phyloP scores from a whole-genome alignment of 2,797 vertebrate species.

The Arrhamphus sclerolepis region DNA sequence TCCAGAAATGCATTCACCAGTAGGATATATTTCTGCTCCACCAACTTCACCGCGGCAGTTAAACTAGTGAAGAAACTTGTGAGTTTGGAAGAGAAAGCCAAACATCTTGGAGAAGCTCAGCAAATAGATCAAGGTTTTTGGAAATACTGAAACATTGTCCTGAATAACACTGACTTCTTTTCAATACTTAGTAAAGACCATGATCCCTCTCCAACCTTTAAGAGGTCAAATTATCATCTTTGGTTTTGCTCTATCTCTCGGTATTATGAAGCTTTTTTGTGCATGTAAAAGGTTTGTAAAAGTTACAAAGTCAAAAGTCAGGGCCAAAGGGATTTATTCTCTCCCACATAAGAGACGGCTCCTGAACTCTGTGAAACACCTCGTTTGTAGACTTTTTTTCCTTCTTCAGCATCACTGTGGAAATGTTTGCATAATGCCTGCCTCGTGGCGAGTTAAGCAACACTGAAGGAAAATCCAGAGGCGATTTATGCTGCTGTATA shows the following conservation, averaged over 20 bases:
- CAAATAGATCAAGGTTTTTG: background rate
- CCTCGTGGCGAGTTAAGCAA: constrained; percentile 9
- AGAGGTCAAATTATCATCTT: background rate
- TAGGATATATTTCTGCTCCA: too few species aligned
- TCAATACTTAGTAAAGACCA: background rate
- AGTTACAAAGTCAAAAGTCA: constrained; percentile 21
- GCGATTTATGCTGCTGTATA: background rate
- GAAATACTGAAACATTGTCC: background rate
- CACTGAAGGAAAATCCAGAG: constrained; percentile 5
- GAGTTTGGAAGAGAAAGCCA: too few species aligned
- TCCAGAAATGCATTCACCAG: too few species aligned
- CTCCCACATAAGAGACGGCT: background rate
- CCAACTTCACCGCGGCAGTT: too few species aligned
- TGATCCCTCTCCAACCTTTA: background rate
- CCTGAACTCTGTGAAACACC: constrained; percentile 9
- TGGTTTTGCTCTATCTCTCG: background rate
- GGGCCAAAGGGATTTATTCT: constrained; percentile 12
- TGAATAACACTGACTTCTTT: background rate
- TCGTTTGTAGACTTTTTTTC: constrained; percentile 18
- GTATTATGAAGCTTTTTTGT: background rate
- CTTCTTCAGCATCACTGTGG: background rate
- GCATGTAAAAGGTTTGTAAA: constrained; percentile 2
- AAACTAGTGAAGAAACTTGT: too few species aligned
- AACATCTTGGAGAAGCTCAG: background rate
- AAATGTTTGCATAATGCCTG: constrained; percentile 12